Percentiles rank a stretch among this genome's conserved stretches.
Evolutionary conservation across 2,113 vertebrate genomes (phyloP).

Genomic region (Aspiorhynchus laticeps): DNA sequence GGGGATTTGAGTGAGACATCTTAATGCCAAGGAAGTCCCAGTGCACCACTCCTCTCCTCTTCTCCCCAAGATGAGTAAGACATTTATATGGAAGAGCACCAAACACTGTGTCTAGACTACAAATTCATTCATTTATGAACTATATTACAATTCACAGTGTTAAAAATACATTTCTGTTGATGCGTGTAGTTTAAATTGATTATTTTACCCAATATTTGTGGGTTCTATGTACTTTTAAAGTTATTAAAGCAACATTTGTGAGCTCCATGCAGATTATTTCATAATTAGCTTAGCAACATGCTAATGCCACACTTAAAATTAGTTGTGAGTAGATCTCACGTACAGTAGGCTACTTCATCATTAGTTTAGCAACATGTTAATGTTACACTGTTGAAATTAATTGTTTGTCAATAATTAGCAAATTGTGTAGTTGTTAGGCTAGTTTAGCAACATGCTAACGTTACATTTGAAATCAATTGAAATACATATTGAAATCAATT

Average conservation of each 20-base stretch:
- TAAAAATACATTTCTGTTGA: not conserved
- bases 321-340: not conserved
- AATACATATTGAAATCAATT: no score
- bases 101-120: conserved; percentile 32
- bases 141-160: conserved; percentile 28
- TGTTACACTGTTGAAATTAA: not conserved
- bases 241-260: not conserved
- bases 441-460: no score
- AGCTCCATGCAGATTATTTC: not conserved
- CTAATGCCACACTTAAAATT: not conserved
- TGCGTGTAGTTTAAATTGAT: not conserved
- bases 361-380: not conserved
- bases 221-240: not conserved
- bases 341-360: not conserved
- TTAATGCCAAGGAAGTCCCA: conserved; percentile 41
- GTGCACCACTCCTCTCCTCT: conserved; percentile 22
- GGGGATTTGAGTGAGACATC: conserved; percentile 39
- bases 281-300: not conserved
- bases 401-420: not conserved
- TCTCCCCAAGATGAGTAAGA: conserved; percentile 36
- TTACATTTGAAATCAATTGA: no score
- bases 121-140: conserved; percentile 39
- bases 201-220: not conserved
- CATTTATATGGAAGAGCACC: conserved; percentile 37
- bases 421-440: no score